Percentiles rank a stretch among this genome's conserved stretches.
Conservation (phyloP, 1,140 invertebrate species). For the Stegodyphus dumicola region DNA sequence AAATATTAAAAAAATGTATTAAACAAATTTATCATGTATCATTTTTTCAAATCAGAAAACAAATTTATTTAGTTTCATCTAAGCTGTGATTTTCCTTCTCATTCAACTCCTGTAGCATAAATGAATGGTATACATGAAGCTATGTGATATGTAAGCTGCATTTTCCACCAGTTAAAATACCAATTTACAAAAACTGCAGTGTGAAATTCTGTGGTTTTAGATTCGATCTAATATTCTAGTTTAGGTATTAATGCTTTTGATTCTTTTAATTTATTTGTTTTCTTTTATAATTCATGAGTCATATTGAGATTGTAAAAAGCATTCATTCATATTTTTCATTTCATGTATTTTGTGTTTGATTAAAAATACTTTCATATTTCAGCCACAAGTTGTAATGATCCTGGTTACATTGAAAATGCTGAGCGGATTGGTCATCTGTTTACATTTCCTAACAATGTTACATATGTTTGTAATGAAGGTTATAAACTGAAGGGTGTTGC, state of each 20-base stretch:
- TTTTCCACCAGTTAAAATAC: no score
- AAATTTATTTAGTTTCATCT: no score
- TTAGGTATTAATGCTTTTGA: background rate
- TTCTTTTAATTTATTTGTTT: background rate
- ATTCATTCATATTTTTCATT: background rate
- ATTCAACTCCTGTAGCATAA: no score
- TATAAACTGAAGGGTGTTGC: slow-evolving; percentile 87
- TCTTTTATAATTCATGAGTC: background rate
- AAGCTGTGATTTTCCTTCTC: no score
- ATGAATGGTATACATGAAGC: no score
- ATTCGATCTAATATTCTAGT: no score
- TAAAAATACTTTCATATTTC: slow-evolving; percentile 64
- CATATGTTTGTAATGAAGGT: slow-evolving; percentile 90
- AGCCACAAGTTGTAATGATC: slow-evolving; percentile 84
- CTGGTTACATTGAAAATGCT: slow-evolving; percentile 88
- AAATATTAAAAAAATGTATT: no score
- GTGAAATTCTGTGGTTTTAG: no score
- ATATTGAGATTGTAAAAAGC: background rate
- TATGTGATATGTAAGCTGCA: no score
- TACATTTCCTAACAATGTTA: slow-evolving; percentile 88
- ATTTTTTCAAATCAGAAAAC: no score
- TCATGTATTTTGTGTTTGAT: background rate
- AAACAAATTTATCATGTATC: no score
- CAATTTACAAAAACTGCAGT: no score
- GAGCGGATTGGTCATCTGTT: slow-evolving; percentile 91